These are phyloP conservation scores for Rhynchopsitta pachyrhyncha DNA, from an alignment of 2,113 vertebrate species.

Conservation along the genomic window DNA sequence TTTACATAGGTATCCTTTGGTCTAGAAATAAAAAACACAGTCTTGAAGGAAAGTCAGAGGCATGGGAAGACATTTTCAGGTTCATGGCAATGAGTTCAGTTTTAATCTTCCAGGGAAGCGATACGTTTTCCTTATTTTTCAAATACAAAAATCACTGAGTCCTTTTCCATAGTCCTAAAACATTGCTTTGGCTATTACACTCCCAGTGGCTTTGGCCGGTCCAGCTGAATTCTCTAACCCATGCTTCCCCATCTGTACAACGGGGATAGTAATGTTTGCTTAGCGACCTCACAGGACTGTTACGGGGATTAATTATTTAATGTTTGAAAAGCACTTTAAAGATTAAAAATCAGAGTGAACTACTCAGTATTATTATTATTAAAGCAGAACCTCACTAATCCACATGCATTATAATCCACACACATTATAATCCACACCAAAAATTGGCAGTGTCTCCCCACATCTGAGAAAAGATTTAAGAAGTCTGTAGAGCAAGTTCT, in stretches of 20 bases:
- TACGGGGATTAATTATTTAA: constrained; percentile 37
- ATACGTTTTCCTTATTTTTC: background rate
- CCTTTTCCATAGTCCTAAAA: background rate
- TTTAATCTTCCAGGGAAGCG: background rate
- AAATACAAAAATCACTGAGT: background rate
- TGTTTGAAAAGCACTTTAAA: constrained; percentile 34
- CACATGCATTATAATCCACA: background rate
- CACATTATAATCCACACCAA: background rate
- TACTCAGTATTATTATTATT: constrained; percentile 3
- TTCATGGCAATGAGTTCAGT: background rate
- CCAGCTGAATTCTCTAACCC: background rate
- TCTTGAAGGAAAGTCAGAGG: constrained; percentile 32
- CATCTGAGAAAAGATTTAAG: constrained; percentile 10
- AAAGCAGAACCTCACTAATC: constrained; percentile 48
- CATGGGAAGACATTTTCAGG: background rate
- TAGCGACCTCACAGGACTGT: background rate
- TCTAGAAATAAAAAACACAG: background rate
- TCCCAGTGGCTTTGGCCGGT: background rate
- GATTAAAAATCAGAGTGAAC: constrained; percentile 24
- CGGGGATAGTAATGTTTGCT: background rate
- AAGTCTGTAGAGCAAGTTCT: background rate
- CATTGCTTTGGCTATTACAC: background rate
- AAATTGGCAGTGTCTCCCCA: constrained; percentile 1
- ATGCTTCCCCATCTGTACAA: background rate
- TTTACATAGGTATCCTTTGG: constrained; percentile 12